Percentiles rank a stretch among this genome's conserved stretches.
These are phyloP conservation scores for Edolisoma coerulescens DNA, from an alignment of 2,113 vertebrate genomes.

Conservation along the genomic window DNA sequence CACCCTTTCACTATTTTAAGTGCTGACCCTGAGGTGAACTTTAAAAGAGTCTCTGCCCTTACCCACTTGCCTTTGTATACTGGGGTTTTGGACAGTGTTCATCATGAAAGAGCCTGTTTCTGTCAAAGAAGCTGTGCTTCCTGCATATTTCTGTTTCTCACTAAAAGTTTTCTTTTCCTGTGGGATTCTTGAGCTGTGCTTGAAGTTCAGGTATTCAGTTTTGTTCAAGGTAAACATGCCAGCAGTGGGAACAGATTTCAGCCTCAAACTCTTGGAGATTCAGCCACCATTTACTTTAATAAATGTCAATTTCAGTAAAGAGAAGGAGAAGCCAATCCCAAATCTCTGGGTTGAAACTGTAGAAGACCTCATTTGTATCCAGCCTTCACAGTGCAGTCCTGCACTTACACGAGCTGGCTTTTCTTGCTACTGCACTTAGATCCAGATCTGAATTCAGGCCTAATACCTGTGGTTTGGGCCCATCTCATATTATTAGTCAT, in stretches of 20 bases:
- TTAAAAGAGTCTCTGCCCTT: background rate
- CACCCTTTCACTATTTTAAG: background rate
- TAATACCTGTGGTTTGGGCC: conserved; percentile 2
- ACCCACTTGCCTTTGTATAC: background rate
- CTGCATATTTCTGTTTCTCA: conserved; percentile 1
- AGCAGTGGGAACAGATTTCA: background rate
- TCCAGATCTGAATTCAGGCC: background rate
- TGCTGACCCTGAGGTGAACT: background rate
- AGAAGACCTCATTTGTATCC: background rate
- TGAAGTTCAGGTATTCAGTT: conserved; percentile 15
- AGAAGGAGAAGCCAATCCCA: background rate
- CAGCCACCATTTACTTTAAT: background rate
- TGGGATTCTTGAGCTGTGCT: background rate
- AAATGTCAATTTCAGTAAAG: background rate
- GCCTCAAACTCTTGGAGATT: background rate
- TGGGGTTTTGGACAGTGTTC: background rate
- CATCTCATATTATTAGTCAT: background rate
- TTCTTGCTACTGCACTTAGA: background rate
- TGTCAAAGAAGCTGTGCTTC: background rate
- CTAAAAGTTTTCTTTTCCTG: background rate
- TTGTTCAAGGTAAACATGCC: background rate
- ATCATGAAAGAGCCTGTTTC: background rate
- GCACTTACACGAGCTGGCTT: background rate
- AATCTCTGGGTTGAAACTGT: background rate
- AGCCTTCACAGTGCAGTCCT: background rate